These are phyloP conservation scores for Eremophila alpestris DNA, from an alignment of 2,797 vertebrate species.

Conservation along the genomic window DNA sequence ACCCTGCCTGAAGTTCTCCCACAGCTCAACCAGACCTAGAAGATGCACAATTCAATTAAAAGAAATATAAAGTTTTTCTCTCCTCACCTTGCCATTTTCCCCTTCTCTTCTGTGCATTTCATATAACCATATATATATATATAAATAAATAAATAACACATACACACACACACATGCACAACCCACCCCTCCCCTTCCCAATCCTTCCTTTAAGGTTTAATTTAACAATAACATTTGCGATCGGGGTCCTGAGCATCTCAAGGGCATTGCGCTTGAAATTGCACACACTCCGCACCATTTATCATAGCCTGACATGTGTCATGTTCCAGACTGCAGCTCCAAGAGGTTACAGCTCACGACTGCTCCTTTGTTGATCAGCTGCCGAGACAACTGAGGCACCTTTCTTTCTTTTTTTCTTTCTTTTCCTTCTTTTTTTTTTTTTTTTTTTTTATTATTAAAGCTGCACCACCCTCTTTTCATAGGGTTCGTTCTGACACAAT, in stretches of 20 bases:
- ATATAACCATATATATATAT: slow-evolving; percentile 2
- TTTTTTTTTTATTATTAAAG: slow-evolving; percentile 74
- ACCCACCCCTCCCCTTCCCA: slow-evolving; percentile 73
- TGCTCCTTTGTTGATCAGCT: slow-evolving; percentile 99
- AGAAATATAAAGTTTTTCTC: slow-evolving; percentile 49
- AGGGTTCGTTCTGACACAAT: slow-evolving; percentile 16
- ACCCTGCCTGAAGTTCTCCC: slow-evolving; percentile 12
- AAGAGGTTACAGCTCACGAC: slow-evolving; percentile 98
- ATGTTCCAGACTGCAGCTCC: slow-evolving; percentile 97
- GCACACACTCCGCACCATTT: slow-evolving; percentile 99
- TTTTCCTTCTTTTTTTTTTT: slow-evolving; percentile 9
- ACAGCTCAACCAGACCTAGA: background rate
- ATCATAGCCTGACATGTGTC: slow-evolving; percentile 99
- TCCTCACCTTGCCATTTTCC: slow-evolving; percentile 23
- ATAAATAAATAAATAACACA: background rate
- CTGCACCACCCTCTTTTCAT: slow-evolving; percentile 64
- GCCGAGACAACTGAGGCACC: slow-evolving; percentile 83
- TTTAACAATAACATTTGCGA: slow-evolving; percentile 99
- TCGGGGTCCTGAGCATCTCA: slow-evolving; percentile 98
- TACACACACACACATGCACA: background rate
- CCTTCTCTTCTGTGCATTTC: slow-evolving; percentile 30
- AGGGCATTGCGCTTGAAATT: slow-evolving; percentile 99
- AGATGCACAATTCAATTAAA: slow-evolving; percentile 33
- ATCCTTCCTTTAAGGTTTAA: slow-evolving; percentile 96
- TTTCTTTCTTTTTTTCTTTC: slow-evolving; percentile 75